A percentile compares a stretch with the other conserved stretches of the same genome.
Conservation (phyloP, 2,113 vertebrate species). For the Xiphophorus hellerii region DNA sequence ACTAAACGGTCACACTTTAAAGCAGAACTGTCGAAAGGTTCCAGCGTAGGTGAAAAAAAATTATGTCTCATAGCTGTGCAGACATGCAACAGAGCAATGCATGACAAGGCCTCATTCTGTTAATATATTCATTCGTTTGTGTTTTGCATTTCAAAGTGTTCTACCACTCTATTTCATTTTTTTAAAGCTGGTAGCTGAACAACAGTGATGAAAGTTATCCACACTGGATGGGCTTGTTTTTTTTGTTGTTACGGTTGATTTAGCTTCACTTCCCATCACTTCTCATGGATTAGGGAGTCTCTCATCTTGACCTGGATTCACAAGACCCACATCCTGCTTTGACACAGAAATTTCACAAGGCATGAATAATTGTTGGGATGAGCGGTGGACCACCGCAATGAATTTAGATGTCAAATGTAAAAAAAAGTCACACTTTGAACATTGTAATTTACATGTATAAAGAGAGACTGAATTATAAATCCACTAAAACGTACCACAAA, state of each 20-base stretch:
- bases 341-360: constrained; percentile 24
- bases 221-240: constrained; percentile 39
- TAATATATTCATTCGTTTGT: background rate
- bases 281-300: constrained; percentile 60
- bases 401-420: background rate
- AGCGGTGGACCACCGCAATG: background rate
- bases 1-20: background rate
- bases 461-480: background rate
- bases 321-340: constrained; percentile 38
- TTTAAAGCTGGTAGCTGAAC: background rate
- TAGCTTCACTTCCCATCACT: constrained; percentile 35
- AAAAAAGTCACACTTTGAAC: background rate
- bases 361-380: background rate
- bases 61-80: background rate
- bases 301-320: constrained; percentile 69
- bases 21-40: background rate
- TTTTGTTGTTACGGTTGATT: constrained; percentile 37
- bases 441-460: background rate
- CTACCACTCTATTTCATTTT: constrained; percentile 21
- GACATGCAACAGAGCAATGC: background rate
- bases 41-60: background rate
- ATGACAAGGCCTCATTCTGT: background rate
- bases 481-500: background rate
- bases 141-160: constrained; percentile 20
- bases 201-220: constrained; percentile 24